Conservation (phyloP, 2,113 vertebrate genomes). For the Clarias gariepinus region DNA sequence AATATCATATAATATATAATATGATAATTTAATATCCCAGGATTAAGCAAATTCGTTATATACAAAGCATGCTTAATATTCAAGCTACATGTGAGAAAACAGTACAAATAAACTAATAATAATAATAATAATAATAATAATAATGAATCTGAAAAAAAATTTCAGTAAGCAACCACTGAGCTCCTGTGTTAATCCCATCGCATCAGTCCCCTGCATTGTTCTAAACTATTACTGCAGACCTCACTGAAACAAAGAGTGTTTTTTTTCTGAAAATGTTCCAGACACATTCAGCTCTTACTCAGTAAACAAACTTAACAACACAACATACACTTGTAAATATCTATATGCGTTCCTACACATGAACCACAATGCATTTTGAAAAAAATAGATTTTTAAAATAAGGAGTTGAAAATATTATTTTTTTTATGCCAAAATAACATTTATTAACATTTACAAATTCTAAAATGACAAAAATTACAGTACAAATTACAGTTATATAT, state of each 20-base stretch:
- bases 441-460: neutral
- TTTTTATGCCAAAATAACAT: neutral
- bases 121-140: too few relatives aligned
- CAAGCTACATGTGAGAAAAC: neutral
- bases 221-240: neutral
- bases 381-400: neutral
- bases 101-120: neutral
- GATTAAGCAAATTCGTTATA: neutral
- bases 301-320: neutral
- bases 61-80: neutral
- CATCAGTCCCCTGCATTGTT: neutral
- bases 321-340: neutral
- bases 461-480: neutral
- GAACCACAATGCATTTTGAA: neutral
- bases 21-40: neutral
- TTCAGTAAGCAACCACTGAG: neutral
- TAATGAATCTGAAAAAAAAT: neutral
- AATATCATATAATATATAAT: too few relatives aligned
- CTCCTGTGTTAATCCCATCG: neutral
- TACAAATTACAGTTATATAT: too few relatives aligned
- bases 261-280: slow-evolving; percentile 1
- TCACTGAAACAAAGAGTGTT: slow-evolving; percentile 14
- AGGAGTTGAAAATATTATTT: neutral
- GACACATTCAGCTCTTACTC: neutral
- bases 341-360: neutral